These are phyloP conservation scores for Andrena praecox DNA, from an alignment of 2,888 invertebrate species.

Conservation along the genomic window DNA sequence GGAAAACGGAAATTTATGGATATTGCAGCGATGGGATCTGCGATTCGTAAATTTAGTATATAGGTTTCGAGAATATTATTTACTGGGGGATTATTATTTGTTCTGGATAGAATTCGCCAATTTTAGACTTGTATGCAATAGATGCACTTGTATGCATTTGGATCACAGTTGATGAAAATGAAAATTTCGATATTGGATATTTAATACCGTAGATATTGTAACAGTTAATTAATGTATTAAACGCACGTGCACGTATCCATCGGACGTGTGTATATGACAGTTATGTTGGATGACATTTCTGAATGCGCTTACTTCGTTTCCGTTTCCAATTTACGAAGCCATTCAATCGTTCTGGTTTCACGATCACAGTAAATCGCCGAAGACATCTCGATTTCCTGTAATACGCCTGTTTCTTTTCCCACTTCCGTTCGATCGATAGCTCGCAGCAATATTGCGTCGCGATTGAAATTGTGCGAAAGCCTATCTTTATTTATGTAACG, in stretches of 20 bases:
- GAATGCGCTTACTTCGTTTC: not conserved
- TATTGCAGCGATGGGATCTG: not conserved
- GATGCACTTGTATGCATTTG: too few relatives aligned
- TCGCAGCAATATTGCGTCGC: conserved; percentile 9
- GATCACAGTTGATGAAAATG: too few relatives aligned
- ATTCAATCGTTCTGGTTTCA: conserved; percentile 28
- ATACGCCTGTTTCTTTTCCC: conserved; percentile 19
- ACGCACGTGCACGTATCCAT: too few relatives aligned
- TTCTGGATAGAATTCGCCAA: too few relatives aligned
- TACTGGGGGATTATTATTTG: too few relatives aligned
- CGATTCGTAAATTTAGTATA: too few relatives aligned
- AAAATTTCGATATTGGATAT: too few relatives aligned
- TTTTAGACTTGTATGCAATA: too few relatives aligned
- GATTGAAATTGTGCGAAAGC: conserved; percentile 21
- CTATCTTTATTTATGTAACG: conserved; percentile 14
- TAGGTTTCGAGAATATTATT: too few relatives aligned
- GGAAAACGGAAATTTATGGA: conserved; percentile 20
- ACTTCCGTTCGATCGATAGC: conserved; percentile 20
- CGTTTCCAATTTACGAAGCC: conserved; percentile 17
- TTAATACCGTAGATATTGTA: too few relatives aligned
- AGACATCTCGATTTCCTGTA: conserved; percentile 34
- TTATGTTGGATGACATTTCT: conserved; percentile 11
- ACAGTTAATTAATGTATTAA: not conserved
- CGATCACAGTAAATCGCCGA: conserved; percentile 15
- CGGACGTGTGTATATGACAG: not conserved